A percentile compares a stretch with the other conserved stretches of the same genome.
phyloP scores from a whole-genome alignment of 2,113 vertebrate genomes.

The Leucosticte australis region DNA sequence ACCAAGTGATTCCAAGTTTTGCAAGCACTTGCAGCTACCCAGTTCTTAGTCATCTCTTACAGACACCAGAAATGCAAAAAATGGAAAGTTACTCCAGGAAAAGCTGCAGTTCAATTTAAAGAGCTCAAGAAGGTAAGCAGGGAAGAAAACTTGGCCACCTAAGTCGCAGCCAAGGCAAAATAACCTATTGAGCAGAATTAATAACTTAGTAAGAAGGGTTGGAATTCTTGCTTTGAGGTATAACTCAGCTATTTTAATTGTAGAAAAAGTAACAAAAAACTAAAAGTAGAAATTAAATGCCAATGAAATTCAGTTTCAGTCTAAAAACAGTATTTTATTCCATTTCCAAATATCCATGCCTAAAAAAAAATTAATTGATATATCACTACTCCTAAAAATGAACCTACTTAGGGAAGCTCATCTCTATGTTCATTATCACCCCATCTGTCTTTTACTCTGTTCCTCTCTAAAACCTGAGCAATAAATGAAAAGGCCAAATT shows the following conservation, averaged over 20 bases:
- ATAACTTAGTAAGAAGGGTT: not conserved
- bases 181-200: not conserved
- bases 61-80: not conserved
- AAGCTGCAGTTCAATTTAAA: not conserved
- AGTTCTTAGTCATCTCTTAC: not conserved
- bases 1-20: not conserved
- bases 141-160: not conserved
- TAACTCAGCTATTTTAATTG: not conserved
- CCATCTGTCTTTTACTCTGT: conserved; percentile 41
- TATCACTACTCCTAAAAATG: conserved; percentile 36
- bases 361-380: conserved; percentile 45
- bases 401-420: not conserved
- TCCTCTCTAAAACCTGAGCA: conserved; percentile 15
- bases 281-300: conserved; percentile 33
- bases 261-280: not conserved
- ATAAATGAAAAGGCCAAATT: conserved; percentile 28
- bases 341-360: not conserved
- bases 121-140: not conserved
- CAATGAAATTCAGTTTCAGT: conserved; percentile 13
- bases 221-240: not conserved
- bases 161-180: not conserved
- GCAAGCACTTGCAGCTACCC: not conserved
- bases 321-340: conserved; percentile 19
- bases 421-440: conserved; percentile 21
- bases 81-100: not conserved